Evolutionary conservation across 2,113 vertebrate species (phyloP).

Genomic region (Nanorana parkeri): DNA sequence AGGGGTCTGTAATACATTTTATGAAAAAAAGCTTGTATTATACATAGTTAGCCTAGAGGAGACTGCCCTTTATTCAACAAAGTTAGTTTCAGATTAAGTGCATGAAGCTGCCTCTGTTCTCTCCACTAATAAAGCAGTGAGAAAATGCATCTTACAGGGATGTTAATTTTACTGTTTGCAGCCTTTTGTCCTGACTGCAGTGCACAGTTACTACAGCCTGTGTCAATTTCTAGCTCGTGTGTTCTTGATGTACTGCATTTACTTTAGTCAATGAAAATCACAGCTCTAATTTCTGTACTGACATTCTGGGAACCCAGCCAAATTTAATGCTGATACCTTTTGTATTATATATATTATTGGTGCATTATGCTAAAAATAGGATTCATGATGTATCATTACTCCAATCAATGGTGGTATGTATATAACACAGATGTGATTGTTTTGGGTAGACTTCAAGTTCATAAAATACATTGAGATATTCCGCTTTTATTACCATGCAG

Average conservation of each 20-base stretch:
- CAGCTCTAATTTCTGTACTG: slow-evolving; percentile 10
- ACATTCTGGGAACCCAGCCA: slow-evolving; percentile 29
- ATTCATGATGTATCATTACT: not conserved
- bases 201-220: not conserved
- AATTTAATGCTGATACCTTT: slow-evolving; percentile 2
- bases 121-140: not conserved
- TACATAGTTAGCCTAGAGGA: too few relatives aligned
- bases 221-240: slow-evolving; percentile 1
- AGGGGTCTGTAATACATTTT: too few relatives aligned
- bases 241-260: not conserved
- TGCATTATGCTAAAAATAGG: slow-evolving; percentile 23
- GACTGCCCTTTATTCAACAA: too few relatives aligned
- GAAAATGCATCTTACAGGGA: not conserved
- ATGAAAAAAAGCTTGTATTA: too few relatives aligned
- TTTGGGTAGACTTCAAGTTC: not conserved
- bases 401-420: not conserved
- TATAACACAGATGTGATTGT: not conserved
- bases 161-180: too few relatives aligned
- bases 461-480: too few relatives aligned
- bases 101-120: not conserved
- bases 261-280: slow-evolving; percentile 23
- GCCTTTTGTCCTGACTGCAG: not conserved
- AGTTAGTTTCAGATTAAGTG: too few relatives aligned
- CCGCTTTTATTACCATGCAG: too few relatives aligned
- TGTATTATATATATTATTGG: slow-evolving; percentile 21